Percentiles rank a stretch among this genome's conserved stretches.
Evolutionary conservation across 2,113 vertebrate genomes (phyloP).

Genomic region (Phodopus roborovskii): DNA sequence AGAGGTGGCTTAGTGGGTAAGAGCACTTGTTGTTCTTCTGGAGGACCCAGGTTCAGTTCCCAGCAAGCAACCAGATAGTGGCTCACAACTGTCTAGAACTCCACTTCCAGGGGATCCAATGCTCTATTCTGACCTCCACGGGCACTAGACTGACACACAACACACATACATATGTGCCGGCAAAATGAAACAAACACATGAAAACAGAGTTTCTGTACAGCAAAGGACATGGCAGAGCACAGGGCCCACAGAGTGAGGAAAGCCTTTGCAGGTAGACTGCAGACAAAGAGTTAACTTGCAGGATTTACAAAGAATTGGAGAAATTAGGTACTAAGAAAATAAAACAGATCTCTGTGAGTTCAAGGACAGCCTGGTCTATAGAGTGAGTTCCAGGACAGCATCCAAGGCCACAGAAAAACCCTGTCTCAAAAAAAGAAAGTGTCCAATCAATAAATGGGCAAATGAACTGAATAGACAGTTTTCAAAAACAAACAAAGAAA

Average conservation of each 20-base stretch:
- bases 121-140: neutral
- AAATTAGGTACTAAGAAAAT: neutral
- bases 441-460: neutral
- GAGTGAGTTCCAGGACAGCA: too few species aligned
- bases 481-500: neutral
- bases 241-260: neutral
- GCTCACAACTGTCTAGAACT: neutral
- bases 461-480: neutral
- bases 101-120: neutral
- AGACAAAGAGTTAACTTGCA: neutral
- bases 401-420: too few species aligned
- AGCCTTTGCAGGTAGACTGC: neutral
- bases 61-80: neutral
- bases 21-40: neutral
- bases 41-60: neutral
- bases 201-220: neutral
- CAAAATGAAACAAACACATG: neutral
- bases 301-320: neutral
- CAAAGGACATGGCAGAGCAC: neutral
- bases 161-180: neutral
- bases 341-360: neutral
- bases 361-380: too few species aligned
- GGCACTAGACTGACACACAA: too few species aligned
- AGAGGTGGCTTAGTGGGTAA: neutral
- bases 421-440: too few species aligned